phyloP scores from a whole-genome alignment of 2,113 vertebrate genomes.

The Rhagologus leucostigma region DNA sequence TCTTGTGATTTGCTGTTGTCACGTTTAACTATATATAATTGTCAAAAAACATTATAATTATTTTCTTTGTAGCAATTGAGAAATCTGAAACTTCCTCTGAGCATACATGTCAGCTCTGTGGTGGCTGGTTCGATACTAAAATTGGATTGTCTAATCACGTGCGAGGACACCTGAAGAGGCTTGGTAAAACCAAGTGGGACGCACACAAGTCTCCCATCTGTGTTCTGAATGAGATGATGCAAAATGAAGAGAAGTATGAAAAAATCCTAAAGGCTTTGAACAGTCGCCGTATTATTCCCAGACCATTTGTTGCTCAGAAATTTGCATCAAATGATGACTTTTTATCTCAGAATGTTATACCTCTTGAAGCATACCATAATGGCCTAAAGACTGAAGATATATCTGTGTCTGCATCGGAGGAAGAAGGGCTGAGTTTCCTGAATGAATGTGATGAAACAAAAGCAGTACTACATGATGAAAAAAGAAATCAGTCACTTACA shows the following conservation, averaged over 20 bases:
- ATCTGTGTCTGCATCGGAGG: constrained; percentile 75
- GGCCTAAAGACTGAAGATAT: constrained; percentile 83
- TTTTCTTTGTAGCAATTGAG: constrained; percentile 77
- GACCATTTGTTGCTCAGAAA: constrained; percentile 82
- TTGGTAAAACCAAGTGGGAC: constrained; percentile 85
- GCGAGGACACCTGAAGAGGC: constrained; percentile 90
- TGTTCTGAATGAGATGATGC: constrained; percentile 89
- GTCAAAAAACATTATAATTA: constrained; percentile 20
- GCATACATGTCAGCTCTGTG: constrained; percentile 87
- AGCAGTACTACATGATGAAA: constrained; percentile 73
- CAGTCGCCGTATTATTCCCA: constrained; percentile 82
- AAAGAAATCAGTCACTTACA: constrained; percentile 79
- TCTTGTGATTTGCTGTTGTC: neutral
- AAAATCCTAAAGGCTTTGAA: constrained; percentile 88
- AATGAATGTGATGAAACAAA: constrained; percentile 79
- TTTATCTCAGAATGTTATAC: constrained; percentile 80
- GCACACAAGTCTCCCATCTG: constrained; percentile 87
- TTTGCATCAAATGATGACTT: constrained; percentile 79
- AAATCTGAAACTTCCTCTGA: constrained; percentile 86
- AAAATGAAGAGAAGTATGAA: constrained; percentile 84
- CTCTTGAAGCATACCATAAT: constrained; percentile 83
- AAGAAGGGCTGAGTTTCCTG: constrained; percentile 75
- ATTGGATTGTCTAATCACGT: constrained; percentile 95
- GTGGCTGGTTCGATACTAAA: constrained; percentile 92
- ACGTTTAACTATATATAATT: neutral